Base-by-base conservation (phyloP, 30 jellyfish, hydroid and myxozoan species). In the Mastigias papua region DNA sequence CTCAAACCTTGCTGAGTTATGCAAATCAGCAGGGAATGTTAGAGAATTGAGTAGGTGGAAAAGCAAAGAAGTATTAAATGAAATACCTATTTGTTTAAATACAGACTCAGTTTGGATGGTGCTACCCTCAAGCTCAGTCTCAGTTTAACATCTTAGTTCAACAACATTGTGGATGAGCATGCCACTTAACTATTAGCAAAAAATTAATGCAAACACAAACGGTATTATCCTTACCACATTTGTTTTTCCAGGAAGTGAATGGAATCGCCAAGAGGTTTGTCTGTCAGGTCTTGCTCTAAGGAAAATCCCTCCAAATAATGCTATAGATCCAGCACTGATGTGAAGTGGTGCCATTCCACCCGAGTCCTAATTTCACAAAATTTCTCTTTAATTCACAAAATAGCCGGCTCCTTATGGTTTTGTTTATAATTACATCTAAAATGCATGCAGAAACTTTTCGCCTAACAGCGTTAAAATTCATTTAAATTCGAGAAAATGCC, bases 241-340 rank as follows among this genome's bases (percentile, higher is more conserved):
- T 34, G 89, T 78, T 37, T 78, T 35, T 30, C 89, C 89, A 32
- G 63, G 63, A 33, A 54, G 68, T 15, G 20, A 76, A 21, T 76
- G 75, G 8, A 76, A 58, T 33, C 71, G 30, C 17, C 21, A 23
- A 1, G 34, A 1, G 46, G n/a, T 29, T 0, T 1, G 11, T 29
- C 86, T 27, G 7, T 48, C 86, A 7, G 35, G n/a, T 49, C 82
- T 80, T 64, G 82, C 54, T 80, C 28, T 63, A 1, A 80, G 82
- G 64, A 80, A 62, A 2, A 80, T 10, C 2, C 90, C 90, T 13
- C 81, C 81, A 34, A 80, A 3, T 58, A 80, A 42, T 34, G 90
- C 90, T 20, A 80, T 65, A 16, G 90, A 62, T 26, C 90, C 90
- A 8, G 90, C 90, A 46, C 90, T 66, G 58, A 80, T 49, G 48